These are phyloP conservation scores for Eurystomus gularis DNA, from an alignment of 2,113 vertebrate species.

Conservation along the genomic window DNA sequence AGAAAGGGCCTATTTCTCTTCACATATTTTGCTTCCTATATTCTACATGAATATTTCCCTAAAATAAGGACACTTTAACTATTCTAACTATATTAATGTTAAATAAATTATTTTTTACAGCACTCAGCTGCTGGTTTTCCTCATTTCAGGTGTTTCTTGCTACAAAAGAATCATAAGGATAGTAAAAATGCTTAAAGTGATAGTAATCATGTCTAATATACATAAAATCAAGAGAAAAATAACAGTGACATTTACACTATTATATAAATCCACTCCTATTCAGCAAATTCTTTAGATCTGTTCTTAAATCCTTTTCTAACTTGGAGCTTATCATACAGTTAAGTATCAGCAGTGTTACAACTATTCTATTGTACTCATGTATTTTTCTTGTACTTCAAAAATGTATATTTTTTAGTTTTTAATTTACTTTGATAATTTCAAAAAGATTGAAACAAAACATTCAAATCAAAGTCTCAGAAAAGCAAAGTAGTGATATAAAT, in stretches of 20 bases:
- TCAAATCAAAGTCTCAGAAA: not conserved
- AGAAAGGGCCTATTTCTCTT: not conserved
- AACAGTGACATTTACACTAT: rapidly evolving
- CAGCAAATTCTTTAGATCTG: not conserved
- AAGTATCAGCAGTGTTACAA: not conserved
- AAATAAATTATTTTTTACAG: not conserved
- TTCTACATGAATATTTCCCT: not conserved
- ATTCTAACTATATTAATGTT: not conserved
- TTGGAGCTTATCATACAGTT: not conserved
- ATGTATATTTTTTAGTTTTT: not conserved
- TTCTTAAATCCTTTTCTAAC: not conserved
- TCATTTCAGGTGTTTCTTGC: not conserved
- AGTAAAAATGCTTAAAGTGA: not conserved
- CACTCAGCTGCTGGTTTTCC: not conserved
- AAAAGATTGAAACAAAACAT: not conserved
- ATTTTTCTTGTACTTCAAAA: not conserved
- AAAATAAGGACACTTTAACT: not conserved
- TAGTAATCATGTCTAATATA: not conserved
- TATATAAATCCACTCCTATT: not conserved
- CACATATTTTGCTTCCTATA: not conserved
- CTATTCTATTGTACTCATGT: not conserved
- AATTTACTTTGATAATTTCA: not conserved
- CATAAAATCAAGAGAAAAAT: not conserved
- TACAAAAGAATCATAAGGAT: not conserved
- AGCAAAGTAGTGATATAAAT: not conserved